Percentiles rank a stretch among this genome's conserved stretches.
phyloP scores from a whole-genome alignment of 2,113 vertebrate genomes.

The Bambusicola thoracicus region DNA sequence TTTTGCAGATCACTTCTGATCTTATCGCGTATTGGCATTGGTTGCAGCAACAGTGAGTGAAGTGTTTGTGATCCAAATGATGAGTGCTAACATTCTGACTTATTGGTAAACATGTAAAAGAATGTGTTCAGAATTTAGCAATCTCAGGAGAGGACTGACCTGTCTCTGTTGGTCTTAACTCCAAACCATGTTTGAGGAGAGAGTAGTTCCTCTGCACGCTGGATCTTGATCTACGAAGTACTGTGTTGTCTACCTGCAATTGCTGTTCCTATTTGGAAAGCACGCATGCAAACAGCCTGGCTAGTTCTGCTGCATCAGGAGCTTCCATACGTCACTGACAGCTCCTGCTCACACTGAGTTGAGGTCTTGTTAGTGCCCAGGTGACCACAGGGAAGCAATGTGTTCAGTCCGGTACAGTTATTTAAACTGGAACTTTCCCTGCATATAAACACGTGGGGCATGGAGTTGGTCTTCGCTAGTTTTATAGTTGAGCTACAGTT shows the following conservation, averaged over 20 bases:
- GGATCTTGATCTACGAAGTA: neutral
- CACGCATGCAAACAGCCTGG: rapidly evolving
- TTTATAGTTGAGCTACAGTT: neutral
- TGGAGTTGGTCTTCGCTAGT: neutral
- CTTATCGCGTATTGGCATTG: neutral
- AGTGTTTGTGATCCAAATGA: neutral
- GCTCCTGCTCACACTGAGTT: neutral
- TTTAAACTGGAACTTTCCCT: neutral
- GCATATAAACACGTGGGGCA: rapidly evolving
- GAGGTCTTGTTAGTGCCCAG: neutral
- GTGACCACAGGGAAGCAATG: neutral
- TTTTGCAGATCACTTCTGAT: neutral
- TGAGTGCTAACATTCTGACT: neutral
- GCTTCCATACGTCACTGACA: neutral
- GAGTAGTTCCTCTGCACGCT: neutral
- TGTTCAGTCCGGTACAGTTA: rapidly evolving
- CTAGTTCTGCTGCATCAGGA: neutral
- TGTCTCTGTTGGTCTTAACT: neutral
- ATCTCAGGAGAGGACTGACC: neutral
- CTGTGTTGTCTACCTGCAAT: neutral
- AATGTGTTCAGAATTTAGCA: neutral
- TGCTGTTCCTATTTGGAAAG: neutral
- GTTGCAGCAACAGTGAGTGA: neutral
- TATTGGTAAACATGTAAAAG: neutral
- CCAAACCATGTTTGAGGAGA: neutral